Evolutionary conservation across 2,113 vertebrate genomes (phyloP).

Genomic region (Heliornis fulica): DNA sequence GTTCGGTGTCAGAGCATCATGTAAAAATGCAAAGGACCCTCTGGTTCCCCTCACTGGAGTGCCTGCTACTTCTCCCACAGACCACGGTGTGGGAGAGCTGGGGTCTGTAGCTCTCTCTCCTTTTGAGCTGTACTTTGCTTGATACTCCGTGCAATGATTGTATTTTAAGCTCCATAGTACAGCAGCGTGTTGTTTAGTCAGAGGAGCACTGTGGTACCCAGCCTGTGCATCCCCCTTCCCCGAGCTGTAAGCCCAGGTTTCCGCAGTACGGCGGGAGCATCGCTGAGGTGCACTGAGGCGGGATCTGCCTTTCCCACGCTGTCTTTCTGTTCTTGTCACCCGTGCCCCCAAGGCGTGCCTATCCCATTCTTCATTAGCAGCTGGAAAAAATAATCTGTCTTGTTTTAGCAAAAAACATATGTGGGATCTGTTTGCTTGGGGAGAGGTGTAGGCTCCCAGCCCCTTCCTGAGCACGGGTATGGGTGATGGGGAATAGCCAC

Average conservation of each 20-base stretch:
- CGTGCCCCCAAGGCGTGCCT: background rate
- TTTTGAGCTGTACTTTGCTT: background rate
- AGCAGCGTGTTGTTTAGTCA: background rate
- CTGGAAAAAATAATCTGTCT: background rate
- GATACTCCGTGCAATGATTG: rapidly evolving
- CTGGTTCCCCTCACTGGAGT: background rate
- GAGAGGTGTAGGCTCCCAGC: background rate
- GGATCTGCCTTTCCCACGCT: background rate
- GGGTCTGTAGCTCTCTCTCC: background rate
- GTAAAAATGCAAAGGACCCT: background rate
- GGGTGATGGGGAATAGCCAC: background rate
- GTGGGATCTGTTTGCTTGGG: background rate
- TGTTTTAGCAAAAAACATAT: background rate
- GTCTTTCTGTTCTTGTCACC: background rate
- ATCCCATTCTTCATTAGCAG: background rate
- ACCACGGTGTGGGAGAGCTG: rapidly evolving
- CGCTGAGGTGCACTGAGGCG: background rate
- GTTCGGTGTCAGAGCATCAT: rapidly evolving
- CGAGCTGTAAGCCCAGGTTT: background rate
- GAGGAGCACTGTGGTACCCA: background rate
- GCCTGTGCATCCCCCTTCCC: background rate
- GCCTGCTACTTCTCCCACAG: background rate
- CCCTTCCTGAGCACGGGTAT: background rate
- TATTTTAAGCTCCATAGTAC: background rate
- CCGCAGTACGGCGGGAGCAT: background rate